A percentile compares a stretch with the other conserved stretches of the same genome.
phyloP scores from a whole-genome alignment of 2,113 vertebrate genomes.

The Heterochromis multidens region DNA sequence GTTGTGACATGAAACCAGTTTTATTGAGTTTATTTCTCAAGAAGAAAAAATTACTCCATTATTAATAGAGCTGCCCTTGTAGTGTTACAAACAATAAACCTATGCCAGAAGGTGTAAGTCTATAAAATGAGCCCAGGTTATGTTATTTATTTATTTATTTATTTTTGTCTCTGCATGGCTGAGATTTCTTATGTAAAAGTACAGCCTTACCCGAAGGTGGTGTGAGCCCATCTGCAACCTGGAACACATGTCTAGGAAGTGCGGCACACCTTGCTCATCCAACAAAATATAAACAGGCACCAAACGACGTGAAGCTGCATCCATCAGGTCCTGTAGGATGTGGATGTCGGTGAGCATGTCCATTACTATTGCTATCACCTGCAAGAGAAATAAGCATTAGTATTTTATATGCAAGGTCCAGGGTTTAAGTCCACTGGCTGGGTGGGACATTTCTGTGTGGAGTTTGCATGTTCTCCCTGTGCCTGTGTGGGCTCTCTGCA shows the following conservation, averaged over 20 bases:
- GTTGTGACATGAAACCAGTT: background rate
- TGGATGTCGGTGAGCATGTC: conserved; percentile 90
- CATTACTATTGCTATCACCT: conserved; percentile 95
- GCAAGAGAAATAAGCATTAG: background rate
- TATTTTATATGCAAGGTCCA: background rate
- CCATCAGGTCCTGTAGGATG: conserved; percentile 90
- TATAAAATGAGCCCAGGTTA: background rate
- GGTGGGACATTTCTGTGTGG: fast-evolving
- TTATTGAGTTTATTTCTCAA: background rate
- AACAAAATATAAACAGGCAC: conserved; percentile 90
- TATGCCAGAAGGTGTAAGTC: background rate
- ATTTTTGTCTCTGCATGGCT: background rate
- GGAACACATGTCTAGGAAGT: conserved; percentile 92
- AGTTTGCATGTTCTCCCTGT: fast-evolving
- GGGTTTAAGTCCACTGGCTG: background rate
- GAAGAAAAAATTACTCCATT: background rate
- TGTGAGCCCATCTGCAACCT: conserved; percentile 77
- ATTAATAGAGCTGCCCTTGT: background rate
- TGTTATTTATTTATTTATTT: background rate
- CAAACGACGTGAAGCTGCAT: conserved; percentile 80
- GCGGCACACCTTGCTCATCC: conserved; percentile 77
- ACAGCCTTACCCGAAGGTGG: conserved; percentile 81
- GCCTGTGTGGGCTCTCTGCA: background rate
- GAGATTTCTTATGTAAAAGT: background rate
- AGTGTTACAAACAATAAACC: background rate